Conservation (phyloP, 2,888 invertebrate species). For the Teleiodes luculella region DNA sequence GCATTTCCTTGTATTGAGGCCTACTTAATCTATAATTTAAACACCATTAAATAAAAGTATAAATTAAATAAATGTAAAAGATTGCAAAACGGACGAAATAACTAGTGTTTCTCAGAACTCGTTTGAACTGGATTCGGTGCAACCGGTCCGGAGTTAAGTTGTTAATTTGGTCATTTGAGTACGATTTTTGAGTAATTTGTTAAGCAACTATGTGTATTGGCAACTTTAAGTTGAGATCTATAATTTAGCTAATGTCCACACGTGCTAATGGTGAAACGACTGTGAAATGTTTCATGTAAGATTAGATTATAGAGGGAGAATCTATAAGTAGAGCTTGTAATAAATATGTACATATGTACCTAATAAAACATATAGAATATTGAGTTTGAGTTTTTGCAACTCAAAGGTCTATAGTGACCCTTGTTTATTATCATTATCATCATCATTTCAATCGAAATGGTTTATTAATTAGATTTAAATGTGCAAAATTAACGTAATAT, state of each 20-base stretch:
- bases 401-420: too few relatives aligned
- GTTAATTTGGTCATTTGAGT: conserved; percentile 1
- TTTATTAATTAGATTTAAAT: too few relatives aligned
- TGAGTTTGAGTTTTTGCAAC: not conserved
- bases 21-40: not conserved
- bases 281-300: too few relatives aligned
- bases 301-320: too few relatives aligned
- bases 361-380: too few relatives aligned
- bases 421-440: too few relatives aligned
- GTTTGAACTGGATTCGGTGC: not conserved
- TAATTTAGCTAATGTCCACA: not conserved
- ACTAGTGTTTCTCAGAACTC: not conserved
- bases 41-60: not conserved
- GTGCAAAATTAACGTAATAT: too few relatives aligned
- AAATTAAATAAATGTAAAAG: not conserved
- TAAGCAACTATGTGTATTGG: not conserved
- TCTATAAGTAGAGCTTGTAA: too few relatives aligned
- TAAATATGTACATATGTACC: too few relatives aligned
- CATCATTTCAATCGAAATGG: too few relatives aligned
- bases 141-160: not conserved
- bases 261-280: too few relatives aligned
- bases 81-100: conserved; percentile 3
- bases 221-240: not conserved
- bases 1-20: not conserved
- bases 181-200: conserved; percentile 5